Conservation (phyloP, 2,113 vertebrate species). For the Xiphophorus couchianus region DNA sequence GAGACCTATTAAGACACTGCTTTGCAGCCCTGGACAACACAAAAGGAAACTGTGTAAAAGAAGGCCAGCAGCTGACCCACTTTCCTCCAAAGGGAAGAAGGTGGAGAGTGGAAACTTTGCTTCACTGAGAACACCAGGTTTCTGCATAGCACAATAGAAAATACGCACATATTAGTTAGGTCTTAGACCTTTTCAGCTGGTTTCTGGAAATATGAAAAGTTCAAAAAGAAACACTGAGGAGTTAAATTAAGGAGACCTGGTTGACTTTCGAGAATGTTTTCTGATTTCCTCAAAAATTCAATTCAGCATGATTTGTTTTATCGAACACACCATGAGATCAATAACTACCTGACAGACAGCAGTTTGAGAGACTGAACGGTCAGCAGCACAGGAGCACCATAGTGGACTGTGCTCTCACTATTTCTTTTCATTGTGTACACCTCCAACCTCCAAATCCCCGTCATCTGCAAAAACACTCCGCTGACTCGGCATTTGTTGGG, state of each 20-base stretch:
- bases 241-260: too few species aligned
- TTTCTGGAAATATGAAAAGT: neutral
- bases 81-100: slow-evolving; percentile 58
- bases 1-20: slow-evolving; percentile 10
- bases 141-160: slow-evolving; percentile 11
- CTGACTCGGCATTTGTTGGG: too few species aligned
- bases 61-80: slow-evolving; percentile 54
- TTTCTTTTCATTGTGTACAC: too few species aligned
- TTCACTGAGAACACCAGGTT: slow-evolving; percentile 56
- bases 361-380: too few species aligned
- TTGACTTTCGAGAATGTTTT: neutral
- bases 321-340: too few species aligned
- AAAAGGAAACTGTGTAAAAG: slow-evolving; percentile 38
- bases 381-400: too few species aligned
- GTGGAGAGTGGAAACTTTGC: slow-evolving; percentile 61
- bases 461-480: too few species aligned
- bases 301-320: too few species aligned
- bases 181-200: neutral
- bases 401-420: too few species aligned
- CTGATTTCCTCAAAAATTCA: too few species aligned
- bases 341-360: too few species aligned
- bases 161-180: neutral
- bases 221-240: neutral
- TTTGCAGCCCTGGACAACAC: slow-evolving; percentile 20
- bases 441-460: too few species aligned